Evolutionary conservation across 2,113 vertebrate species (phyloP), one percentile per base, ranked within the genome.

Genomic region (Ochotona curzoniae): DNA sequence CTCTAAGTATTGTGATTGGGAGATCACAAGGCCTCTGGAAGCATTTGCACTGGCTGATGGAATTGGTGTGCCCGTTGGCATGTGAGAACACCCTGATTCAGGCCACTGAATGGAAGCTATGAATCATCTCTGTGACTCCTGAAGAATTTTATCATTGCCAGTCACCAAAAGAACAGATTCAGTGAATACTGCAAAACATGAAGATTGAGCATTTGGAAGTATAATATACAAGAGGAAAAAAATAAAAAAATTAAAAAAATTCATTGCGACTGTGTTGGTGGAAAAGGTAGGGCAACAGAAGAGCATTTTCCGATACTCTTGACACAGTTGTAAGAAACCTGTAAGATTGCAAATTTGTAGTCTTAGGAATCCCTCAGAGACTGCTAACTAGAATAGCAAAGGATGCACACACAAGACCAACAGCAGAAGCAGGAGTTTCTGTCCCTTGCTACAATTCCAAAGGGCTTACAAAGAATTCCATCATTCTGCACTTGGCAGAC

Each of bases 1-100:
- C 18, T 74, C 54, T 86, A 67, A 79, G 17, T 66, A 70, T 35
- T 26, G 88, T 49, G 49, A 63, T 44, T 49, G 30, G 69, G 70
- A 38, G 38, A 81, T 69, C 30, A 13, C 32, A 79, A 85, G 49
- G 44, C 49, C 83, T 63, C 17, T 0, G 89, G 83, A 87, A 32
- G 60, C 25, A 63, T 93, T 83, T 87, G 10, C 54, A 73, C 61
- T 79, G 75, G 57, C 44, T 63, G 15, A 73, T 5, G 21, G 32
- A 81, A 86, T 89, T 32, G 66, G 0, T 95, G 67, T 96, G 88
- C 96, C 75, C 17, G 23, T 71, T n/a, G 91, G 28, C 87, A 84
- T 11, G 21, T 4, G 17, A 94, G 70, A 92, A 21, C 66, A 32
- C 25, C 67, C 69, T 38, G 35, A 89, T 64, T 82, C 93, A 90